Evolutionary conservation across 1,140 invertebrate genomes (phyloP).

Genomic region (Drosophila kikkawai): DNA sequence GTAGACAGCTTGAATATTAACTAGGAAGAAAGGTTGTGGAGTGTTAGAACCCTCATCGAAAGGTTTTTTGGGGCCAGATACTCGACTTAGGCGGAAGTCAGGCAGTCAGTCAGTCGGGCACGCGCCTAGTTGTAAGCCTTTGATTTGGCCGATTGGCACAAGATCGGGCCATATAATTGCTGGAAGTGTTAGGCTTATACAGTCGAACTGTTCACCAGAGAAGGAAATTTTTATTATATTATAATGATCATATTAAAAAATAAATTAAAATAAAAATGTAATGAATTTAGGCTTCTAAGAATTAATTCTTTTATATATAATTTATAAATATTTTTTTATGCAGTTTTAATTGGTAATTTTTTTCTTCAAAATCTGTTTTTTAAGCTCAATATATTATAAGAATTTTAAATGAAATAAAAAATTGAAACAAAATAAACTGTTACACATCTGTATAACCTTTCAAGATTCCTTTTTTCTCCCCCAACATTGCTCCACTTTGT

Average conservation of each 20-base stretch:
- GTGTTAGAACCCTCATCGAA: conserved; percentile 17
- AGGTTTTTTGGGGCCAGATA: conserved; percentile 38
- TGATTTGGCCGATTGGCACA: conserved; percentile 49
- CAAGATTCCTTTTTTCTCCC: neutral
- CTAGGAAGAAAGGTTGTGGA: conserved; percentile 41
- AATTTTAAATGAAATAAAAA: neutral
- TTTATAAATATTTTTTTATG: no score
- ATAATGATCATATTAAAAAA: neutral
- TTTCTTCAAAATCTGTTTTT: neutral
- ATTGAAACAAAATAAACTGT: neutral
- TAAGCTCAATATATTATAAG: neutral
- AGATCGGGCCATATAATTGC: conserved; percentile 27
- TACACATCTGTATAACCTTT: neutral
- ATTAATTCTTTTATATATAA: no score
- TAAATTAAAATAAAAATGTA: no score
- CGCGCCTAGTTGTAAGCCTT: conserved; percentile 46
- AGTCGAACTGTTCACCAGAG: neutral
- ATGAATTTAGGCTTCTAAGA: neutral
- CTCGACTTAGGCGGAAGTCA: conserved; percentile 59
- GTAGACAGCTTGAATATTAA: conserved; percentile 70
- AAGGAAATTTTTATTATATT: neutral
- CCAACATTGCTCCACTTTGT: conserved; percentile 11
- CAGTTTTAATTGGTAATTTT: no score
- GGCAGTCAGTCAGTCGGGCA: conserved; percentile 62
- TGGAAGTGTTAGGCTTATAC: neutral